These are phyloP conservation scores for Pyrocoelia pectoralis DNA, from an alignment of 2,888 invertebrate species.

Conservation along the genomic window DNA sequence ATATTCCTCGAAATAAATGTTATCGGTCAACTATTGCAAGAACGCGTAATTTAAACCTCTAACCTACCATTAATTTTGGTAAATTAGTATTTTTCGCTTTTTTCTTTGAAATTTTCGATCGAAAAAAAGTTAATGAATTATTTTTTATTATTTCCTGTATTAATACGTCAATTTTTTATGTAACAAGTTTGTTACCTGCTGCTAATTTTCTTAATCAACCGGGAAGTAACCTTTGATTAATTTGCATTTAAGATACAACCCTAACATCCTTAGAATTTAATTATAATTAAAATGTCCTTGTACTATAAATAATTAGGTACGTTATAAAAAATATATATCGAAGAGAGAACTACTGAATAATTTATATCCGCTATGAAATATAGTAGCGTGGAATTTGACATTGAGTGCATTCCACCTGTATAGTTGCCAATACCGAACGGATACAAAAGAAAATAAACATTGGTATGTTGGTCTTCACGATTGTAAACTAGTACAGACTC, in stretches of 20 bases:
- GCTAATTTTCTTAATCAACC: background rate
- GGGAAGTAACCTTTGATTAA: conserved; percentile 12
- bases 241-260: background rate
- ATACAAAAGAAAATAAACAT: conserved; percentile 1
- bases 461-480: background rate
- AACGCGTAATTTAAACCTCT: background rate
- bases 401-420: conserved; percentile 29
- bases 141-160: conserved; percentile 5
- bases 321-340: conserved; percentile 2
- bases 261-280: conserved; percentile 9
- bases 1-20: background rate
- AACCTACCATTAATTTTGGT: background rate
- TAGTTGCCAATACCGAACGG: conserved; percentile 1
- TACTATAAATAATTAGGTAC: conserved; percentile 6
- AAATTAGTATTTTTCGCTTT: background rate
- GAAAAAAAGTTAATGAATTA: background rate
- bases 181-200: background rate
- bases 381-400: conserved; percentile 23
- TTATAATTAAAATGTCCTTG: conserved; percentile 19
- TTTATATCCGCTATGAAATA: conserved; percentile 19
- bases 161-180: background rate
- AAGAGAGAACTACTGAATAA: conserved; percentile 15
- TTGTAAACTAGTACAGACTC: conserved; percentile 2
- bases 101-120: background rate
- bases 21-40: background rate